Evolutionary conservation across 2,797 vertebrate species (phyloP).

Genomic region (Melanotaenia trifasciata): DNA sequence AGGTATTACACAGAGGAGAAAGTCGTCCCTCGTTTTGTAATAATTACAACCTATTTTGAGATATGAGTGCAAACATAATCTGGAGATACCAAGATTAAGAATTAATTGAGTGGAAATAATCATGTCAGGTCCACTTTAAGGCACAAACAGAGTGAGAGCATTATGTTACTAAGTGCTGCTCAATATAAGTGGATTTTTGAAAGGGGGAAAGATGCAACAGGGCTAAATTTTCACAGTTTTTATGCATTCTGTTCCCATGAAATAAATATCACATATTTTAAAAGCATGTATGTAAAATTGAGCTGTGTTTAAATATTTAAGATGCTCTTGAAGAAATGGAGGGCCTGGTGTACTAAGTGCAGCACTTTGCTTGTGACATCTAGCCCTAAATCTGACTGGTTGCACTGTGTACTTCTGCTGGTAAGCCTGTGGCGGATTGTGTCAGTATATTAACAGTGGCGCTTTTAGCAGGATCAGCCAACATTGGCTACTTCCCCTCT

Average conservation of each 20-base stretch:
- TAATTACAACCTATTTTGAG: no score
- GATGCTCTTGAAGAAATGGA: conserved; percentile 68
- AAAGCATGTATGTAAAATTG: conserved; percentile 79
- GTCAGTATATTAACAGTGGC: conserved; percentile 42
- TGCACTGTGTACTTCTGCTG: conserved; percentile 52
- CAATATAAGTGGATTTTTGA: conserved; percentile 67
- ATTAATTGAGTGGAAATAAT: no score
- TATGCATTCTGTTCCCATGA: conserved; percentile 83
- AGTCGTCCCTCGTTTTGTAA: no score
- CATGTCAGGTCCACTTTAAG: conserved; percentile 38
- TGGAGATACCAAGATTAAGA: no score
- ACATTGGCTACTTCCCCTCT: conserved; percentile 27
- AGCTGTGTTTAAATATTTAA: conserved; percentile 82
- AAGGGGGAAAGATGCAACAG: conserved; percentile 64
- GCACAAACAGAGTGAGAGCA: conserved; percentile 56
- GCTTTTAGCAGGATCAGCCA: conserved; percentile 59
- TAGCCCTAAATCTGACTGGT: conserved; percentile 72
- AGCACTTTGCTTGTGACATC: conserved; percentile 74
- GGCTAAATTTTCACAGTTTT: conserved; percentile 69
- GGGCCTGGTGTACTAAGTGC: conserved; percentile 68
- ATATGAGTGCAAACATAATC: no score
- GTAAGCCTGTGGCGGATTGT: conserved; percentile 73
- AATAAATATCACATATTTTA: conserved; percentile 85
- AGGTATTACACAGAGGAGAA: no score
- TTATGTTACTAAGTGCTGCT: conserved; percentile 70